A percentile compares a stretch with the other conserved stretches of the same genome.
Evolutionary conservation across 1,140 invertebrate genomes (phyloP).

Genomic region (Leguminivora glycinivorella): DNA sequence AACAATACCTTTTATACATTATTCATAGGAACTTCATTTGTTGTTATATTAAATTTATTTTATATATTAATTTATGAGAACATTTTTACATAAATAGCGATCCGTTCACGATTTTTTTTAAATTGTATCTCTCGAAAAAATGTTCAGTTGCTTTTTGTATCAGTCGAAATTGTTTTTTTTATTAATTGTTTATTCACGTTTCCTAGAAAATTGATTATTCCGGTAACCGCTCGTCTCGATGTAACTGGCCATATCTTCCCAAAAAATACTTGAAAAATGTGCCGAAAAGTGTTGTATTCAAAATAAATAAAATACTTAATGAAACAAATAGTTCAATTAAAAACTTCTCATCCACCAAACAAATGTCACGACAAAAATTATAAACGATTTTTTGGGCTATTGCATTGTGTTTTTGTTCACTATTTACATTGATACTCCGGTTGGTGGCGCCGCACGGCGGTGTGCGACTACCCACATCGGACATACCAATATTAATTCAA

Average conservation of each 20-base stretch:
- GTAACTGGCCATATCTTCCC: slow-evolving; percentile 60
- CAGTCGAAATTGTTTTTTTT: slow-evolving; percentile 30
- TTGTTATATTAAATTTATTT: slow-evolving; percentile 76
- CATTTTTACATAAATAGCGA: slow-evolving; percentile 77
- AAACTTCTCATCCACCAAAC: slow-evolving; percentile 48
- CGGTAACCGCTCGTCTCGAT: slow-evolving; percentile 54
- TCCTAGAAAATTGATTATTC: slow-evolving; percentile 67
- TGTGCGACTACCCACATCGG: slow-evolving; percentile 30
- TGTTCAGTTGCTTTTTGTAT: slow-evolving; percentile 15
- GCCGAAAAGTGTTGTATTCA: slow-evolving; percentile 74
- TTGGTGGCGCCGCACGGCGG: slow-evolving; percentile 32
- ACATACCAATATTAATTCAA: slow-evolving; percentile 74
- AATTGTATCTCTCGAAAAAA: slow-evolving; percentile 35
- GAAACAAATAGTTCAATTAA: slow-evolving; percentile 50
- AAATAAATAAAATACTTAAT: slow-evolving; percentile 53
- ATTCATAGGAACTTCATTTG: slow-evolving; percentile 78
- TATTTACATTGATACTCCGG: slow-evolving; percentile 60
- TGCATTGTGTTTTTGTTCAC: slow-evolving; percentile 66
- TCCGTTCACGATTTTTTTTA: slow-evolving; percentile 70
- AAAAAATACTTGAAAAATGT: slow-evolving; percentile 55
- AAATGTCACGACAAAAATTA: slow-evolving; percentile 63
- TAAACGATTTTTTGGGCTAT: slow-evolving; percentile 73
- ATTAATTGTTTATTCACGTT: slow-evolving; percentile 54
- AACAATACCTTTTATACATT: slow-evolving; percentile 78
- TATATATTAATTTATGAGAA: slow-evolving; percentile 78